Evolutionary conservation across 2,113 vertebrate species (phyloP), one percentile per base, ranked within the genome.

Genomic region (Pleuronectes platessa): DNA sequence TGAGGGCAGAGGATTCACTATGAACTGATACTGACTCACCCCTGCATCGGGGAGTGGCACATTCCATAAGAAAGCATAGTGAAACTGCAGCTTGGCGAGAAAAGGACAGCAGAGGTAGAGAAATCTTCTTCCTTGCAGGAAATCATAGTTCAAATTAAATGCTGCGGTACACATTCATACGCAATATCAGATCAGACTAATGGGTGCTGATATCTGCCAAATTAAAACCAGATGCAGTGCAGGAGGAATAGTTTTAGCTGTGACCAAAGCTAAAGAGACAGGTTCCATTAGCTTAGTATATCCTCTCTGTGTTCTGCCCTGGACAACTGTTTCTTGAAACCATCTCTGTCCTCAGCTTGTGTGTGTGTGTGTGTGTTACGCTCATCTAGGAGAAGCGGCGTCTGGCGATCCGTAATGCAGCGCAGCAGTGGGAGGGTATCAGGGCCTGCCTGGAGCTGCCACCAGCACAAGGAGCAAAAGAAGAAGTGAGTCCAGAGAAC

Each of bases 381-480:
- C 61, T 0, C 78, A 6, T 92, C 42, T 83, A 99, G 98, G 97
- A 99, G 77, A 98, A 98, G 93, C 96, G 97, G 58, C 94, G 97
- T 7, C 91, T 97, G 63, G 97, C 96, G 0, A 97, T 99, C 75
- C 94, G 92, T 82, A 97, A 98, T 67, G 95, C 98, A 47, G 97
- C 97, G 4, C 96, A 92, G n/a, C 95, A 96, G 40, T 99, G 98
- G 98, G 96, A 97, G 88, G 94, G 82, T 31, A 37, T 92, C 85
- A 92, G 88, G 80, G 88, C 94, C 78, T 88, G 90, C 59, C 81
- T 93, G 79, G 94, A 93, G 74, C 85, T 88, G 62, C 92, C 94
- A 66, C 83, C 93, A 49, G 93, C 94, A 64, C 95, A 96, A 2
- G 89, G 93, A 14, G 67, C 90, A 49, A 94, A 93, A 86, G 96